A percentile compares a stretch with the other conserved stretches of the same genome.
Evolutionary conservation across 2,888 invertebrate species (phyloP).

Genomic region (Synanthedon tipuliformis): DNA sequence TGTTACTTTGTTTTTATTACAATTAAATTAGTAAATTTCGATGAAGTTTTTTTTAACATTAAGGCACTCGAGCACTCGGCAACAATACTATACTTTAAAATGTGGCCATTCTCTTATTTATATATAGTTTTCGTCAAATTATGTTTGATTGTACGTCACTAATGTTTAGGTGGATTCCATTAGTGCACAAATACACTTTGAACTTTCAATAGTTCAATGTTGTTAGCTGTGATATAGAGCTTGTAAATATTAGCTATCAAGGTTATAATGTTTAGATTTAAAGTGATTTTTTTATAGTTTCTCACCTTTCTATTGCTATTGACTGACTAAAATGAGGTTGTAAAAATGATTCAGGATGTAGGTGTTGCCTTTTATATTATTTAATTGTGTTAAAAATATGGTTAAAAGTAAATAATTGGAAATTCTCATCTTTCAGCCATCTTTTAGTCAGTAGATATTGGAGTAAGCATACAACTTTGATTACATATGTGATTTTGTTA

Average conservation of each 20-base stretch:
- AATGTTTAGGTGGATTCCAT: not conserved
- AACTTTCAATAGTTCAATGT: slow-evolving; percentile 14
- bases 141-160: not conserved
- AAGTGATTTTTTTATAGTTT: slow-evolving; percentile 4
- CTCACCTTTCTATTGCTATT: not conserved
- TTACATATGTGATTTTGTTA: slow-evolving; percentile 7
- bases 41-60: no score
- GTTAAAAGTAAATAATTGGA: not conserved
- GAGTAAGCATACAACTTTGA: slow-evolving; percentile 3
- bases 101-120: no score
- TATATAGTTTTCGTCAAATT: no score
- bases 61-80: no score
- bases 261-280: slow-evolving; percentile 4
- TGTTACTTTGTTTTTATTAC: no score
- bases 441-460: no score
- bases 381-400: not conserved
- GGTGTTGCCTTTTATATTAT: no score
- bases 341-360: no score
- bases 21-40: no score
- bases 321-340: no score
- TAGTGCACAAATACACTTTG: not conserved
- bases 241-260: slow-evolving; percentile 46
- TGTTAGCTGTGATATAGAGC: slow-evolving; percentile 65
- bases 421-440: not conserved
- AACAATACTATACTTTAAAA: no score